Conservation (phyloP, 2,888 invertebrate species). For the Dryococelus australis region DNA sequence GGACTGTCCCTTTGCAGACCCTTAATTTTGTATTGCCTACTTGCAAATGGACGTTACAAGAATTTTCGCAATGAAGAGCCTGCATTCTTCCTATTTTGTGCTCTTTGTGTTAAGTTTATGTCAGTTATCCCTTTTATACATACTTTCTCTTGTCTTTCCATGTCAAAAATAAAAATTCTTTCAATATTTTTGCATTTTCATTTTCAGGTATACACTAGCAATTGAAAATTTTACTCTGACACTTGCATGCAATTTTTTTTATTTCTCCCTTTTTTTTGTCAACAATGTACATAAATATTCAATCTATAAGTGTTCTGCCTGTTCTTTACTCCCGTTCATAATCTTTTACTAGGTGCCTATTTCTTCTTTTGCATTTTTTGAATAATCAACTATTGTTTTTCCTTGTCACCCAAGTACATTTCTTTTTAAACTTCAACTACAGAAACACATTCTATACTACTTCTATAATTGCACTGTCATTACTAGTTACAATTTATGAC, state of each 20-base stretch:
- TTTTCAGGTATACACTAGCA: not conserved
- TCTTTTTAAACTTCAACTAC: not conserved
- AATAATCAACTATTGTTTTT: not conserved
- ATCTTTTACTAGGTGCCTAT: not conserved
- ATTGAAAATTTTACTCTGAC: not conserved
- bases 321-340: not conserved
- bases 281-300: not conserved
- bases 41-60: too few species aligned
- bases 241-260: not conserved
- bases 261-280: not conserved
- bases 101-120: too few species aligned
- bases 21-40: too few species aligned
- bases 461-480: not conserved
- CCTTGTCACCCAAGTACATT: not conserved
- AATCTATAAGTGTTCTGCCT: too few species aligned
- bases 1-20: too few species aligned
- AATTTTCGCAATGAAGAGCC: too few species aligned
- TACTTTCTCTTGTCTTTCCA: not conserved
- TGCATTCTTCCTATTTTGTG: too few species aligned
- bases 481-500: not conserved
- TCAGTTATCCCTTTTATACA: too few species aligned
- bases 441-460: not conserved
- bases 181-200: not conserved
- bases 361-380: not conserved
- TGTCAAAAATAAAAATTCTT: not conserved